phyloP scores from a whole-genome alignment of 2,888 invertebrate species.

The Sinelater perroti region DNA sequence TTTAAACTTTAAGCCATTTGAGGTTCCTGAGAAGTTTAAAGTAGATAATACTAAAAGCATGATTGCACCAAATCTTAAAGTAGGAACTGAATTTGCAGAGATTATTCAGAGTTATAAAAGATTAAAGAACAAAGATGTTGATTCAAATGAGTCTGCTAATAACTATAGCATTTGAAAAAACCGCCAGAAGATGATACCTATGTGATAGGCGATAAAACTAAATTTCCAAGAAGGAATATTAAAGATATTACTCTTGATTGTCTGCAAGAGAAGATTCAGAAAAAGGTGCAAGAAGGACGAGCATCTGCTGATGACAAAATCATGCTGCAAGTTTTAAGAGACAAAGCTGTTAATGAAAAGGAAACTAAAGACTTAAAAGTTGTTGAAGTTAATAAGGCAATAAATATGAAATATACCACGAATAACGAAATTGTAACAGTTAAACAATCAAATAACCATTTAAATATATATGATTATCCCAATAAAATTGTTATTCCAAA shows the following conservation, averaged over 20 bases:
- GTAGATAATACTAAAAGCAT: constrained; percentile 54
- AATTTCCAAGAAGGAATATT: background rate
- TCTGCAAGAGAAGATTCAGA: constrained; percentile 24
- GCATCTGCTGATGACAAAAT: constrained; percentile 20
- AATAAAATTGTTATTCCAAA: constrained; percentile 76
- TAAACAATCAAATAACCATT: constrained; percentile 36
- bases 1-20: constrained; percentile 44
- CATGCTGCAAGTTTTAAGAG: constrained; percentile 50
- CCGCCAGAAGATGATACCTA: constrained; percentile 31
- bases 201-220: constrained; percentile 2
- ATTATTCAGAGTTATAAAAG: constrained; percentile 59
- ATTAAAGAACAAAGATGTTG: constrained; percentile 59
- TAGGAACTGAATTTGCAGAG: constrained; percentile 60
- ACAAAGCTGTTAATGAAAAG: constrained; percentile 27
- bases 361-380: background rate
- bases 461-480: constrained; percentile 61
- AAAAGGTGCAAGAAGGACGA: constrained; percentile 15
- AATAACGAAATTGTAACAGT: background rate
- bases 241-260: constrained; percentile 30
- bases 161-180: background rate
- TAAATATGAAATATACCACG: background rate
- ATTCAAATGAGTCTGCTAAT: background rate
- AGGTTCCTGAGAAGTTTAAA: constrained; percentile 46
- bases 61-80: constrained; percentile 34
- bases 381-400: background rate